phyloP scores from a whole-genome alignment of 2,888 invertebrate species.

The Sinhomidia bicolor region DNA sequence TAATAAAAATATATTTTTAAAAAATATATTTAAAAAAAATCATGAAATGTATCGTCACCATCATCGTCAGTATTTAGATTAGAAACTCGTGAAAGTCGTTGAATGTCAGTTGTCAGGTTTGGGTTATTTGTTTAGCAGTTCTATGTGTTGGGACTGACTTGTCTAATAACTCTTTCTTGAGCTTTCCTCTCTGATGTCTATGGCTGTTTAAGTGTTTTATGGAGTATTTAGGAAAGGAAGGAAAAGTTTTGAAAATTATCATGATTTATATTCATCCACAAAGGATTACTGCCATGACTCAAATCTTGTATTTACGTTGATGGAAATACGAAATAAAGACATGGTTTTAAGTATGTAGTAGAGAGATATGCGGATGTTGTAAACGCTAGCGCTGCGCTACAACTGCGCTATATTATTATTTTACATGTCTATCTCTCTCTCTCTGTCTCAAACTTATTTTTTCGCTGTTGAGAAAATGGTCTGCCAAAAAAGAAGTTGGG shows the following conservation, averaged over 20 bases:
- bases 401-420: too few relatives aligned
- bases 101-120: conserved; percentile 74
- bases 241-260: conserved; percentile 73
- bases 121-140: conserved; percentile 72
- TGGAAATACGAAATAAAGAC: conserved; percentile 7
- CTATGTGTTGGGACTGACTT: conserved; percentile 47
- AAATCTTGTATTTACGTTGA: conserved; percentile 32
- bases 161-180: conserved; percentile 71
- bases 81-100: conserved; percentile 70
- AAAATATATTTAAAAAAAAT: too few relatives aligned
- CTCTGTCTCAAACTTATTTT: not conserved
- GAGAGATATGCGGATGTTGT: not conserved
- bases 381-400: too few relatives aligned
- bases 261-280: conserved; percentile 74
- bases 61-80: conserved; percentile 61
- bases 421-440: not conserved
- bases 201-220: conserved; percentile 74
- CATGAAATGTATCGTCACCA: conserved; percentile 39
- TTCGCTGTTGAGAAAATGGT: not conserved
- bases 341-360: conserved; percentile 7
- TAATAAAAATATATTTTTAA: too few relatives aligned
- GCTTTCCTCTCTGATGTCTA: conserved; percentile 73
- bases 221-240: conserved; percentile 65
- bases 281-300: conserved; percentile 67
- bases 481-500: conserved; percentile 42